Evolutionary conservation across 2,113 vertebrate species (phyloP).

Genomic region (Erinaceus europaeus): DNA sequence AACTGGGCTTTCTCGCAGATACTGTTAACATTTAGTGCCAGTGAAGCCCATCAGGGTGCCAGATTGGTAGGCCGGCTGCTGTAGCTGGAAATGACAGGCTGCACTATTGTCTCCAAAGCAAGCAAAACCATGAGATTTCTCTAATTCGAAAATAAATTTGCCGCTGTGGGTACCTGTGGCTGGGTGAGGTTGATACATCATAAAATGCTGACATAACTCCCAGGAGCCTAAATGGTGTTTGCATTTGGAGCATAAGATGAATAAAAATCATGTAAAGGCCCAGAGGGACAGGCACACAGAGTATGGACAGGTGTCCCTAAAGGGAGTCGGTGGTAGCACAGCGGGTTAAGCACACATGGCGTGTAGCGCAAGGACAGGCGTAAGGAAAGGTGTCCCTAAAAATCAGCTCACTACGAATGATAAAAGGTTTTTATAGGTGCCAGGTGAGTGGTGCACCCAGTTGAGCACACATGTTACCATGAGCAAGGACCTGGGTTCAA

Average conservation of each 20-base stretch:
- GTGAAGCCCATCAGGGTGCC: background rate
- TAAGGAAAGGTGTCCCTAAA: background rate
- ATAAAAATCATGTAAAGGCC: background rate
- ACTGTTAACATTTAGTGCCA: conserved; percentile 2
- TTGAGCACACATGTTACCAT: too few relatives aligned
- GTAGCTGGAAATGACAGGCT: background rate
- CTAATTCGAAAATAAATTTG: background rate
- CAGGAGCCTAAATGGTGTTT: background rate
- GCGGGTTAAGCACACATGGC: too few relatives aligned
- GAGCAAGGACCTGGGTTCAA: too few relatives aligned
- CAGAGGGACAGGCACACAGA: background rate
- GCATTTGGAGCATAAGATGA: background rate
- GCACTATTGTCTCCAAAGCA: background rate
- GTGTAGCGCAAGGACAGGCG: too few relatives aligned
- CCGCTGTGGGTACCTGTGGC: background rate
- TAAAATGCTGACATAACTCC: conserved; percentile 15
- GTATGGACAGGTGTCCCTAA: background rate
- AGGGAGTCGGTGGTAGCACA: too few relatives aligned
- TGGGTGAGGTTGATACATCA: conserved; percentile 6
- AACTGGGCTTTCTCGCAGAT: conserved; percentile 20
- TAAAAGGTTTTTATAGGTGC: conserved; percentile 2
- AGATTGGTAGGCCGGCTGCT: background rate
- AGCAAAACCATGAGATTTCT: background rate
- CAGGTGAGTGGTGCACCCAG: too few relatives aligned
- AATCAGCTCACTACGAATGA: background rate